Conservation (phyloP, 2,797 vertebrate species). For the Platyrinchus mystaceus region DNA sequence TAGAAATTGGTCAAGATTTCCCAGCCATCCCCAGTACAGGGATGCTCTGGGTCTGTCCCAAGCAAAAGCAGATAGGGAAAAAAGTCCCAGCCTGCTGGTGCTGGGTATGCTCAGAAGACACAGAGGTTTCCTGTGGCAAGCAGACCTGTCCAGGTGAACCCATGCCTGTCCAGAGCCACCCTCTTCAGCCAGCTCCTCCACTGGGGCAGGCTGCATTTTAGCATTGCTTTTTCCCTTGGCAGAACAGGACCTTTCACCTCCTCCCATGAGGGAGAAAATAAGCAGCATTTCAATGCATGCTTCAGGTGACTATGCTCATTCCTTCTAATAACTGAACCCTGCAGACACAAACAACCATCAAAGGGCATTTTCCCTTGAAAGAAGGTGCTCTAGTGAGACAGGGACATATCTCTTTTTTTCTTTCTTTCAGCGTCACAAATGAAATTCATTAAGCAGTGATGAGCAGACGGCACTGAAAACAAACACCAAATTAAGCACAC, state of each 20-base stretch:
- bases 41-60: neutral
- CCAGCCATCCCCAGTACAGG: neutral
- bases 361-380: neutral
- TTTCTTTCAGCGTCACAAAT: neutral
- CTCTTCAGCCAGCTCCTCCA: rapidly evolving
- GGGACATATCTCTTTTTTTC: neutral
- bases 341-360: neutral
- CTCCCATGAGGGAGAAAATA: neutral
- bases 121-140: neutral
- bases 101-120: neutral
- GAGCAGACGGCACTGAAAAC: slow-evolving; percentile 30
- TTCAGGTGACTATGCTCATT: neutral
- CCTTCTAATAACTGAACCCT: neutral
- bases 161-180: neutral
- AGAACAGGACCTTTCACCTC: neutral
- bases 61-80: neutral
- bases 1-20: neutral
- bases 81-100: neutral
- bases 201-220: neutral
- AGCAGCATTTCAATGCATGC: neutral
- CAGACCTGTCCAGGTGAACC: neutral
- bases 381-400: neutral
- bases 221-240: neutral
- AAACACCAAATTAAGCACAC: slow-evolving; percentile 39
- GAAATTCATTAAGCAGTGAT: slow-evolving; percentile 34